phyloP scores from a whole-genome alignment of 2,113 vertebrate species.

The Microtus montanus region DNA sequence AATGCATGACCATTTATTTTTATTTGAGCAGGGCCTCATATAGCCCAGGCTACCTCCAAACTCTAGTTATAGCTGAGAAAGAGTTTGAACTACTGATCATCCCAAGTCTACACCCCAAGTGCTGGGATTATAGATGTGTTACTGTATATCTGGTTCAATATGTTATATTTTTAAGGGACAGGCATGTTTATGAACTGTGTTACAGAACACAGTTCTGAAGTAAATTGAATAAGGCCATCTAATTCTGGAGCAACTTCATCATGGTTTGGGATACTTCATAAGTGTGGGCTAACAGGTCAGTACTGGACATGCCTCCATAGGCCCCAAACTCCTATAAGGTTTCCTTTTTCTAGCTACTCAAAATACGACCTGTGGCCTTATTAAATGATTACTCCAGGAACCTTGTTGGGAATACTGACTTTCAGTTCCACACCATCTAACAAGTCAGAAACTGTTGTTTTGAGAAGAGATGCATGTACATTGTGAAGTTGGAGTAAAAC shows the following conservation, averaged over 20 bases:
- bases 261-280: not conserved
- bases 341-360: not conserved
- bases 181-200: not conserved
- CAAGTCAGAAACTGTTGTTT: not conserved
- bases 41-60: not conserved
- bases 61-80: not conserved
- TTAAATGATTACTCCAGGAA: not conserved
- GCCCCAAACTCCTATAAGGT: not conserved
- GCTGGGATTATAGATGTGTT: not conserved
- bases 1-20: not conserved
- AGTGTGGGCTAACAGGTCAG: not conserved
- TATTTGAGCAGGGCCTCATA: not conserved
- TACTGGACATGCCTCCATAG: not conserved
- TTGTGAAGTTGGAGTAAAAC: not conserved
- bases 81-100: not conserved
- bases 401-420: not conserved
- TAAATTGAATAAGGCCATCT: not conserved
- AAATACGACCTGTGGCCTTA: not conserved
- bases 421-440: not conserved
- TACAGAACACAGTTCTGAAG: not conserved
- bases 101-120: not conserved
- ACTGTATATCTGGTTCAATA: not conserved
- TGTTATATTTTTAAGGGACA: slow-evolving; percentile 12
- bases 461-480: not conserved
- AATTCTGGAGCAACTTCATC: not conserved